Percentiles rank a stretch among this genome's conserved stretches.
Evolutionary conservation across 1,140 invertebrate species (phyloP).

Genomic region (Orius insidiosus): DNA sequence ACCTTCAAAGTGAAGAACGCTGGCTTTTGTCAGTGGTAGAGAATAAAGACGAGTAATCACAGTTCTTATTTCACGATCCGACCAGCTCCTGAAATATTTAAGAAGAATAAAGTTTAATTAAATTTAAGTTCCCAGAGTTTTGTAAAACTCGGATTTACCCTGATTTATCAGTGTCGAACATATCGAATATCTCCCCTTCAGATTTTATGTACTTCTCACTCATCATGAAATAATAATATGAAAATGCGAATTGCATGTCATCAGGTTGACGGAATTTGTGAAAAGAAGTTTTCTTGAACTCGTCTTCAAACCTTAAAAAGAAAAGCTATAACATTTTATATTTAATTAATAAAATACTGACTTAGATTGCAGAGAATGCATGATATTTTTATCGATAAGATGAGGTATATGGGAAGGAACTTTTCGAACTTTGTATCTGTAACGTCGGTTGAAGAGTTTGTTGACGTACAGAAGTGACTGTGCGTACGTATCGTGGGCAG

Average conservation of each 20-base stretch:
- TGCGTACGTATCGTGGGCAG: slow-evolving; percentile 43
- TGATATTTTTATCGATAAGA: slow-evolving; percentile 50
- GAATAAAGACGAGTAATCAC: slow-evolving; percentile 48
- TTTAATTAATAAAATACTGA: slow-evolving; percentile 16
- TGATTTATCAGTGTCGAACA: slow-evolving; percentile 62
- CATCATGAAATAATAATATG: slow-evolving; percentile 64
- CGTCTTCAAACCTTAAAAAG: slow-evolving; percentile 35
- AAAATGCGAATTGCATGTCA: slow-evolving; percentile 70
- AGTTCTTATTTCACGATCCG: slow-evolving; percentile 62
- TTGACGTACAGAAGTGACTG: slow-evolving; percentile 63
- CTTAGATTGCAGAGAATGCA: slow-evolving; percentile 43
- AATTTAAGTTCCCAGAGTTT: too few species aligned
- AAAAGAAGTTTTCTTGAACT: slow-evolving; percentile 47
- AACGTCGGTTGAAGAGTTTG: slow-evolving; percentile 51
- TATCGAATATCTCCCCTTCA: slow-evolving; percentile 47
- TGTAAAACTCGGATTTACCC: too few species aligned
- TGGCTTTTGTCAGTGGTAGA: slow-evolving; percentile 48
- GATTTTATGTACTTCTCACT: slow-evolving; percentile 37
- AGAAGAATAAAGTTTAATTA: too few species aligned
- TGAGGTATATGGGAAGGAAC: slow-evolving; percentile 69
- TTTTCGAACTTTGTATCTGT: slow-evolving; percentile 50
- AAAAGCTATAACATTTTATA: slow-evolving; percentile 5
- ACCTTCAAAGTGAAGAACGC: slow-evolving; percentile 46
- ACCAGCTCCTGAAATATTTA: slow-evolving; percentile 47
- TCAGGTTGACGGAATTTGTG: slow-evolving; percentile 45